Conservation (phyloP, 2,797 vertebrate genomes). For the Lithobates pipiens region DNA sequence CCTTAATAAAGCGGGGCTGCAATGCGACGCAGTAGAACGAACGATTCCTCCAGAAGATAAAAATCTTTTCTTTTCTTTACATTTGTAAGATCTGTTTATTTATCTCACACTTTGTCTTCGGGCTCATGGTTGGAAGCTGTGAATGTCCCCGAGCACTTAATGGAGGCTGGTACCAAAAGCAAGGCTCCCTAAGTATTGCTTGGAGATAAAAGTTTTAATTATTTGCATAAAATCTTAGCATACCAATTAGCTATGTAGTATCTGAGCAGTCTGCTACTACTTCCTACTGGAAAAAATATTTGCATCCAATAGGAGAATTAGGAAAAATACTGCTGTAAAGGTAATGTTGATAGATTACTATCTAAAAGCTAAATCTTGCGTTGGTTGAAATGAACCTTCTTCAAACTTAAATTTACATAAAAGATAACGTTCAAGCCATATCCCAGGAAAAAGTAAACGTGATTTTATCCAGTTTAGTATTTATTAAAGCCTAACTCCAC, state of each 20-base stretch:
- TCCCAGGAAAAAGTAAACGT: neutral
- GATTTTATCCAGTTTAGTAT: neutral
- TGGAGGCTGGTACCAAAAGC: conserved; percentile 5
- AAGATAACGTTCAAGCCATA: too few relatives aligned
- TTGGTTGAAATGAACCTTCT: too few relatives aligned
- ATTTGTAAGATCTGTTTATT: conserved; percentile 12
- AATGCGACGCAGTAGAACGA: conserved; percentile 7
- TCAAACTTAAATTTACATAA: too few relatives aligned
- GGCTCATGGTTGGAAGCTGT: neutral
- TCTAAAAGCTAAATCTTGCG: neutral
- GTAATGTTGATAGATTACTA: neutral
- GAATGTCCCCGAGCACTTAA: neutral
- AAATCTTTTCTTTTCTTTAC: neutral
- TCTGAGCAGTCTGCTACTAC: conserved; percentile 3
- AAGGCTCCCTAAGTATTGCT: neutral
- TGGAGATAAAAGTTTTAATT: conserved; percentile 37
- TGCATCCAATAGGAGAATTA: neutral
- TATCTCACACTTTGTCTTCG: conserved; percentile 4
- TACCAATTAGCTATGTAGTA: conserved; percentile 26
- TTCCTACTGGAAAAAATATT: neutral
- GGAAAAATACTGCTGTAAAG: neutral
- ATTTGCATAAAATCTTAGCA: neutral
- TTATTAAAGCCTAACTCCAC: neutral
- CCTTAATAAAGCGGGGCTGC: neutral
- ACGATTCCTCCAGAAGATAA: neutral